phyloP scores from a whole-genome alignment of 2,797 vertebrate genomes.

The Neostethus bicornis region DNA sequence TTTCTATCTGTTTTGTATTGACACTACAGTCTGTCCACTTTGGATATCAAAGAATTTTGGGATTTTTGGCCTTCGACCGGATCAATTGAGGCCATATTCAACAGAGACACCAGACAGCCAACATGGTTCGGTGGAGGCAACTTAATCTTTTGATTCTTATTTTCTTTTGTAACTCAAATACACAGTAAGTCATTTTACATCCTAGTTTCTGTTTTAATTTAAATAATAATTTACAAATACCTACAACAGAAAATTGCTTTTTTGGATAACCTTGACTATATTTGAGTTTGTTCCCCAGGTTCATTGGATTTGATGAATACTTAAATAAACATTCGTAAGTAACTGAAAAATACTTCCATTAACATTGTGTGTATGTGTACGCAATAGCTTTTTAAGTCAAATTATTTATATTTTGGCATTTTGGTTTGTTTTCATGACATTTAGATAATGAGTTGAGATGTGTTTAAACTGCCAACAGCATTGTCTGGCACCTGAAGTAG shows the following conservation, averaged over 20 bases:
- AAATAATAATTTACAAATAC: neutral
- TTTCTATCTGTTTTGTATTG: slow-evolving; percentile 5
- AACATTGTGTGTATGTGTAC: too few species aligned
- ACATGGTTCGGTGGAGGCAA: slow-evolving; percentile 41
- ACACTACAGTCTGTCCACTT: neutral
- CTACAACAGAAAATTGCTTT: neutral
- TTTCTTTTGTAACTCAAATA: slow-evolving; percentile 24
- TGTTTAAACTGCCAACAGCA: neutral
- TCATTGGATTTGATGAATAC: accelerated
- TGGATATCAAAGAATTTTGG: neutral
- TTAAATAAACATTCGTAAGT: slow-evolving; percentile 26
- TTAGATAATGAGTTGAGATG: neutral
- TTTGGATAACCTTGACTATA: neutral
- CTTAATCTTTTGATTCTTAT: slow-evolving; percentile 23
- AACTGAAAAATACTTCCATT: neutral
- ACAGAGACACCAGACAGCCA: slow-evolving; percentile 5
- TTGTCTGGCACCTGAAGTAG: neutral
- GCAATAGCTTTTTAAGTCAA: too few species aligned
- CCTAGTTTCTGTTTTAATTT: accelerated
- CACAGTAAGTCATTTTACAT: slow-evolving; percentile 23
- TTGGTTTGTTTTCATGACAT: too few species aligned
- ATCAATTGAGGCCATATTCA: slow-evolving; percentile 24
- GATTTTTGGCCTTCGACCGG: neutral
- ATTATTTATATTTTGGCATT: neutral
- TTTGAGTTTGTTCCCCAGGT: slow-evolving; percentile 23